Percentiles rank a stretch among this genome's conserved stretches.
phyloP scores from a whole-genome alignment of 2,888 invertebrate species.

The Synergus laeviventris region DNA sequence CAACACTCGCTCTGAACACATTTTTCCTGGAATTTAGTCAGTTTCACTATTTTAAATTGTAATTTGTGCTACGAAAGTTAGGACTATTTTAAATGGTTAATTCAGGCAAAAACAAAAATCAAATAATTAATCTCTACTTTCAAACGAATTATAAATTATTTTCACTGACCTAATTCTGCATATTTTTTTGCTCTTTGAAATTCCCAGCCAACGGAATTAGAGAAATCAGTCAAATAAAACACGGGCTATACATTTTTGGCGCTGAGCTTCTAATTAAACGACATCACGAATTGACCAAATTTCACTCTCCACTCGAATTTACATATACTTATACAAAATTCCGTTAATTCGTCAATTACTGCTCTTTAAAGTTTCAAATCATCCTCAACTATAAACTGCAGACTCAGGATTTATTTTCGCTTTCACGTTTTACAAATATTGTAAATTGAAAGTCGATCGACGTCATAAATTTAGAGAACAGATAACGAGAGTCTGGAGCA shows the following conservation, averaged over 20 bases:
- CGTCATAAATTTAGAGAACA: conserved; percentile 7
- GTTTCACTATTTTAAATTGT: too few species aligned
- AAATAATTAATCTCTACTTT: background rate
- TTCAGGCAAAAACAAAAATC: background rate
- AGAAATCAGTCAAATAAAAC: background rate
- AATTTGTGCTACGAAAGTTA: too few species aligned
- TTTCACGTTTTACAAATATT: background rate
- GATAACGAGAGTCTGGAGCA: background rate
- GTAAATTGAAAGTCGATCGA: conserved; percentile 17
- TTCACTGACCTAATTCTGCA: background rate
- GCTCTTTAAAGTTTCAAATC: background rate
- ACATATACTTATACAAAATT: background rate
- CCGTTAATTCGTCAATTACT: background rate
- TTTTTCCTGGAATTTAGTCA: too few species aligned
- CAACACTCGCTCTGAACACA: too few species aligned
- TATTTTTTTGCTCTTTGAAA: background rate
- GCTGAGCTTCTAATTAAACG: background rate
- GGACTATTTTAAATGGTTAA: too few species aligned
- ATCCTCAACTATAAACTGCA: background rate
- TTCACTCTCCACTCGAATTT: background rate
- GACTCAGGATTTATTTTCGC: background rate
- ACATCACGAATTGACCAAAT: background rate
- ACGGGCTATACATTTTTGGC: background rate
- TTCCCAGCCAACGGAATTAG: background rate
- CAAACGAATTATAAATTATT: background rate